Base-by-base conservation (phyloP, 2,113 vertebrate species). In the Marcusenius ussheri region DNA sequence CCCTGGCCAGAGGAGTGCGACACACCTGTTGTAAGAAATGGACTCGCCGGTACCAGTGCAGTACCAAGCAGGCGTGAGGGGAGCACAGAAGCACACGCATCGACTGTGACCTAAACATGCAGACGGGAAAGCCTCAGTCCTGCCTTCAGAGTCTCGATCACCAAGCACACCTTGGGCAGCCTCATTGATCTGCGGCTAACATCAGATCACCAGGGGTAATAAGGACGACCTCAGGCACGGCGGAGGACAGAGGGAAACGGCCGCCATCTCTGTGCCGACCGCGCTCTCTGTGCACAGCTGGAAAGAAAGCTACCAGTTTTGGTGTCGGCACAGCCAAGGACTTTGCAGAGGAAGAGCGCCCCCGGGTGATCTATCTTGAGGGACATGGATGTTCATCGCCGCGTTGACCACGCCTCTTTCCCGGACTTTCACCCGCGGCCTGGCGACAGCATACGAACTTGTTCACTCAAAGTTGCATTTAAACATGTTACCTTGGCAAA, bases 1-100 rank as follows among this genome's bases (percentile, higher is more conserved):
- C 70, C 70, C 7, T 77, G 5, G 17, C 42, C 10, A 17, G 88
- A 27, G n/a, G 58, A 9, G 24, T 11, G 35, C 2, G 21, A 47
- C n/a, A 66, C 58, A n/a, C 83, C 45, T 24, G 42, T 11, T 13
- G 45, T 47, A 21, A 19, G 85, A 53, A 53, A 17, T 10, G 47
- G 85, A 87, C 49, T 35, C 35, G 2, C 11, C 3, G 7, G 85
- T 10, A 87, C 35, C 21, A 13, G 6, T 17, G 47, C 11, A 9
- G 50, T 4, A 35, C 13, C 31, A 89, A 88, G 91, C 87, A 91
- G 89, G 56, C 88, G 89, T 90, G 90, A 91, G 92, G 85, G 15
- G 31, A 87, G 3, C 31, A 6, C 7, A n/a, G 4, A 86, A 31
- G 45, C 9, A 46, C 24, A 49, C 83, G 9, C 45, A n/a, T 47